A percentile compares a stretch with the other conserved stretches of the same genome.
Evolutionary conservation across 2,113 vertebrate species (phyloP).

Genomic region (Pedetes capensis): DNA sequence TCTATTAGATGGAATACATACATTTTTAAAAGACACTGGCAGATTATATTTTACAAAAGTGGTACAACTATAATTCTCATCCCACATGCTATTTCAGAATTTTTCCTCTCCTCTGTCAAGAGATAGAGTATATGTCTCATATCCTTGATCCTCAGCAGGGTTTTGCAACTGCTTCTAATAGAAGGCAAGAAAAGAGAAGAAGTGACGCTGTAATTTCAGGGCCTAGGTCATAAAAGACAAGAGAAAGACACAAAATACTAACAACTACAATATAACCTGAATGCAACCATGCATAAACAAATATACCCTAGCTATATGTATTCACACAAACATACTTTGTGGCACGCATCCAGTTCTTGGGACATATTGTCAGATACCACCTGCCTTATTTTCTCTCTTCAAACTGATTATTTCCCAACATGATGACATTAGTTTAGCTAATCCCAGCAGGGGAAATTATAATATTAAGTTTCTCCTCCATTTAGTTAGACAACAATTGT

Average conservation of each 20-base stretch:
- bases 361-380: background rate
- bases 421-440: constrained; percentile 28
- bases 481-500: constrained; percentile 39
- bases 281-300: background rate
- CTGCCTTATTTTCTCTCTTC: constrained; percentile 29
- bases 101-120: background rate
- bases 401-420: constrained; percentile 29
- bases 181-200: background rate
- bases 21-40: background rate
- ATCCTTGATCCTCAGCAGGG: background rate
- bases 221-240: background rate
- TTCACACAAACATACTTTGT: background rate
- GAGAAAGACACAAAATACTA: background rate
- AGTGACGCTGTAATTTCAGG: background rate
- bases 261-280: background rate
- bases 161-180: constrained; percentile 21
- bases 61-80: constrained; percentile 3
- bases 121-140: background rate
- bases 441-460: constrained; percentile 21
- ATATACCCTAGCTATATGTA: background rate
- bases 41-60: constrained; percentile 12
- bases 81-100: background rate
- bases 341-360: background rate
- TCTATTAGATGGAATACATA: background rate
- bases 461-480: constrained; percentile 53